Base-by-base conservation (phyloP, 2,113 vertebrate genomes). In the Cyrtonyx montezumae region DNA sequence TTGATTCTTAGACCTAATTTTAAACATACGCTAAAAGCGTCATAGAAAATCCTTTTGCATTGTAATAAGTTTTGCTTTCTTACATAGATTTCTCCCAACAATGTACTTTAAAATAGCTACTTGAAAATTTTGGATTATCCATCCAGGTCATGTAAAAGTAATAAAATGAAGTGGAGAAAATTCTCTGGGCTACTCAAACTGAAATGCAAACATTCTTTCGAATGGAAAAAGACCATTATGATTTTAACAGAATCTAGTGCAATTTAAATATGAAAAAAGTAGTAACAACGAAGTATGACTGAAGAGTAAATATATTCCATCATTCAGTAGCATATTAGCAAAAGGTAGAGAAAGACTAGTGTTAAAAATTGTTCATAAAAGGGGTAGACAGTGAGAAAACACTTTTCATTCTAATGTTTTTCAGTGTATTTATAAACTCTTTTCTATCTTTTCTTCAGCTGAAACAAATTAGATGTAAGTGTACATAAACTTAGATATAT, bases 211-310 rank as follows among this genome's bases (percentile, higher is more conserved):
- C 83, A 34, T 65, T 74, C 62, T 42, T 84, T 84, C 30, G 25
- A 49, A 59, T 4, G 63, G 51, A 28, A 84, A 88, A 67, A 30
- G 14, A 2, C 23, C 26, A 61, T 75, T 84, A 48, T 28, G 86
- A 66, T 68, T 86, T 70, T 13, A 30, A 43, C 22, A 86, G 77
- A 86, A 61, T 48, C 34, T 69, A 9, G 26, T 49, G n/a, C 21
- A 82, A 76, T 36, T 53, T 46, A 87, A 93, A 88, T 88, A 58
- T 43, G 46, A 88, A 77, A 91, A 40, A 86, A 93, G 81, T 32
- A 71, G 20, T 45, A 81, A 78, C 8, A 30, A 5, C 73, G 53
- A 88, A 86, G 69, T 63, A 11, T 62, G 42, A 55, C 58, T 73
- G 58, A 87, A 93, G 90, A 84, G 0, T 18, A 68, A 62, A 55